These are phyloP conservation scores for Terebella lapidaria DNA, from an alignment of 2,888 invertebrate species.

Conservation along the genomic window DNA sequence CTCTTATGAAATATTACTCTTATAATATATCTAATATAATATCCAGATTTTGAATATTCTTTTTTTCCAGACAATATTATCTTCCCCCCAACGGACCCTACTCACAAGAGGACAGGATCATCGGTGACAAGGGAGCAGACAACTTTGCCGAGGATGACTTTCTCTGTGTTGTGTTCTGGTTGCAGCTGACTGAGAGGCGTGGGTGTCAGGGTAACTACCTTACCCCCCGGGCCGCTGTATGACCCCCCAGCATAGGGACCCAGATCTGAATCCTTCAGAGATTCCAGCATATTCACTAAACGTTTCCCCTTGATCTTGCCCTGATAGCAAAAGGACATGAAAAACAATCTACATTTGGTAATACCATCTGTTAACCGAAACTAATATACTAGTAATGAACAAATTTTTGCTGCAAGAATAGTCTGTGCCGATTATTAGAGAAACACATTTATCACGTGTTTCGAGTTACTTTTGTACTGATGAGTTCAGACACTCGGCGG, in stretches of 20 bases:
- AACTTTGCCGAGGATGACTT: slow-evolving; percentile 71
- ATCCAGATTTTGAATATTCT: too few relatives aligned
- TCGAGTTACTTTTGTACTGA: slow-evolving; percentile 60
- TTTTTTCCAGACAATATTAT: too few relatives aligned
- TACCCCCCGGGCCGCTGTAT: slow-evolving; percentile 57
- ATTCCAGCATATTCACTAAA: slow-evolving; percentile 64
- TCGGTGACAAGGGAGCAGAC: slow-evolving; percentile 74
- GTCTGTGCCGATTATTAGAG: too few relatives aligned
- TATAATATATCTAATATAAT: too few relatives aligned
- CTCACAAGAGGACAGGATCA: slow-evolving; percentile 62
- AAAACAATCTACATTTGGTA: not conserved
- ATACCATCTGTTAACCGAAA: too few relatives aligned
- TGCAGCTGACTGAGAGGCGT: slow-evolving; percentile 56
- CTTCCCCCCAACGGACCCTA: too few relatives aligned
- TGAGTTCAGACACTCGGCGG: slow-evolving; percentile 62
- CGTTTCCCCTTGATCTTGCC: slow-evolving; percentile 71
- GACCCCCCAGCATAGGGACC: slow-evolving; percentile 65
- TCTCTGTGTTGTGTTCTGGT: slow-evolving; percentile 64
- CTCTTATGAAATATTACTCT: too few relatives aligned
- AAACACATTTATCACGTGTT: too few relatives aligned
- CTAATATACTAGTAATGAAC: too few relatives aligned
- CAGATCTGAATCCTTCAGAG: slow-evolving; percentile 57
- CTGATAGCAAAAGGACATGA: slow-evolving; percentile 24
- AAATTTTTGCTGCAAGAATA: too few relatives aligned
- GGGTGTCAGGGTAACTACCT: slow-evolving; percentile 58